phyloP scores from a whole-genome alignment of 2,888 invertebrate species.

The Amblyjoppa fuscipennis region DNA sequence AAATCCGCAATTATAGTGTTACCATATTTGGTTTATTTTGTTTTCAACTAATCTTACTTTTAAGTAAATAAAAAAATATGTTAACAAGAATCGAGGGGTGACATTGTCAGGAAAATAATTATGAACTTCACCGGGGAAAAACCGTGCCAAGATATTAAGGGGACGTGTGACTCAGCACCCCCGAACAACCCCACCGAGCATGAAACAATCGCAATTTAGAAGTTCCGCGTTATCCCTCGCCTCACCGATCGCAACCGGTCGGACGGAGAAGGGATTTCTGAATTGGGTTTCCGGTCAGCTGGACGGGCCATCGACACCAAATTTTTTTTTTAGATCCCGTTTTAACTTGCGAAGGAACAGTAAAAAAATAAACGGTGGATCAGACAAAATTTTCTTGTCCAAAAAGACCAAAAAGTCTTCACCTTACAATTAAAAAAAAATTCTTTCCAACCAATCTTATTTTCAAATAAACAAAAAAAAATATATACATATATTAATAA shows the following conservation, averaged over 20 bases:
- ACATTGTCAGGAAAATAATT: not conserved
- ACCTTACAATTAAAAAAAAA: not conserved
- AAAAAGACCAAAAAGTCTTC: not conserved
- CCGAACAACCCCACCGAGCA: slow-evolving; percentile 11
- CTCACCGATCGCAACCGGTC: not conserved
- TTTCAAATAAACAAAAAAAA: too few species aligned
- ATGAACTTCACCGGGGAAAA: not conserved
- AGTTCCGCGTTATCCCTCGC: not conserved
- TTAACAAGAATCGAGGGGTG: too few species aligned
- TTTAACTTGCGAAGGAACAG: not conserved
- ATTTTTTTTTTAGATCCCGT: not conserved
- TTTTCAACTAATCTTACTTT: too few species aligned
- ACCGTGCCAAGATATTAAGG: not conserved
- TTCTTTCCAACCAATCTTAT: too few species aligned
- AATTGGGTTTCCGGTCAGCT: slow-evolving; percentile 2
- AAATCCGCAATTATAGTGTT: too few species aligned
- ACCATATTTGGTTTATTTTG: too few species aligned
- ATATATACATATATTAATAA: not conserved
- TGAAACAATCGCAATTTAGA: slow-evolving; percentile 27
- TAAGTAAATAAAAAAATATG: too few species aligned
- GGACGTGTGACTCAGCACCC: slow-evolving; percentile 41
- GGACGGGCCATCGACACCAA: not conserved
- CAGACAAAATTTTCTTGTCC: too few species aligned
- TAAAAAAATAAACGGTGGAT: not conserved
- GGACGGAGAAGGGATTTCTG: not conserved